phyloP scores from a whole-genome alignment of 2,113 vertebrate species.

The Nothocercus julius region DNA sequence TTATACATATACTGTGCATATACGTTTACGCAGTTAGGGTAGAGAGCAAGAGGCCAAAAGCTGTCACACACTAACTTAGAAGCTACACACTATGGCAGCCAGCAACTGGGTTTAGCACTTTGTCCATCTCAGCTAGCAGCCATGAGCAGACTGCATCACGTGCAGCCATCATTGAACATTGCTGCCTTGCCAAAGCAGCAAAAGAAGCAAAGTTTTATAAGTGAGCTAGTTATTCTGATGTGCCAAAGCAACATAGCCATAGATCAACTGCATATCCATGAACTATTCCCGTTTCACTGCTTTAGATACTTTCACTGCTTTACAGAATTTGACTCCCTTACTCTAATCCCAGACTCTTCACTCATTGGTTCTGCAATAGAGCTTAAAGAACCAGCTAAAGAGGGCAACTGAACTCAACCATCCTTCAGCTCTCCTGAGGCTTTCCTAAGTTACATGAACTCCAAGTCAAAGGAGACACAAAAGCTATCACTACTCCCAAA shows the following conservation, averaged over 20 bases:
- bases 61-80: slow-evolving; percentile 56
- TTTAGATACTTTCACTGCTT: background rate
- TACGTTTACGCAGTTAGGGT: slow-evolving; percentile 54
- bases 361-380: fast-evolving
- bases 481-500: background rate
- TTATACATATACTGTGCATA: slow-evolving; percentile 34
- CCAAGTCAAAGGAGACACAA: background rate
- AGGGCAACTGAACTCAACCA: background rate
- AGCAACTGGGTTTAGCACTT: slow-evolving; percentile 13
- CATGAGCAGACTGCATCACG: background rate
- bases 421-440: background rate
- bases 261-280: background rate
- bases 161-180: background rate
- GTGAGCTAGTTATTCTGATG: slow-evolving; percentile 41
- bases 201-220: slow-evolving; percentile 31
- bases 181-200: slow-evolving; percentile 39
- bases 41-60: slow-evolving; percentile 63
- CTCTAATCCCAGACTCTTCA: background rate
- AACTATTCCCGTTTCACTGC: background rate
- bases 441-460: background rate
- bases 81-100: slow-evolving; percentile 50
- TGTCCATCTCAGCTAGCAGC: background rate
- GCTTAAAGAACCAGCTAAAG: background rate
- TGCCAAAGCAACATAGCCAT: slow-evolving; percentile 18
- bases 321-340: background rate